Base-by-base conservation (phyloP, 2,113 vertebrate species). In the Etheostoma cragini region DNA sequence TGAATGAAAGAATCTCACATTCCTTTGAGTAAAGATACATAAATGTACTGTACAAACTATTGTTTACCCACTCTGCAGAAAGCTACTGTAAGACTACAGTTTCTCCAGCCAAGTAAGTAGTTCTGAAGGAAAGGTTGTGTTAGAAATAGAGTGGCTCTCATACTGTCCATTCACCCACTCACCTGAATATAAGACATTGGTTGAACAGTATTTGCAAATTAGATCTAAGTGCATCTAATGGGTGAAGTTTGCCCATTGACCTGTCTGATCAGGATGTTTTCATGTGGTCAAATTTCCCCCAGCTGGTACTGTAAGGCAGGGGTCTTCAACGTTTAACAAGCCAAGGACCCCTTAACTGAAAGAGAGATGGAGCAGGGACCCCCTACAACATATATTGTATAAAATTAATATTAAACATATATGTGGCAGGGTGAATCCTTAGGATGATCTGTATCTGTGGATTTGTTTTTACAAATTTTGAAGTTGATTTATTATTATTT, bases 201-300 rank as follows among this genome's bases (percentile, higher is more conserved):
- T 42, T 17, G 14, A 49, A 78, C 50, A 66, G 62, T 19, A 56
- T 26, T 50, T 82, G 63, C 42, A 80, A 72, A 82, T 78, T 12
- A 76, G 67, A 80, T 77, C 82, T 68, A 83, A 72, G 75, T 75
- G 80, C 78, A 86, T 75, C 73, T 76, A 4, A 77, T 6, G 14
- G 75, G 76, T 77, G 61, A 46, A 30, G 71, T 76, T 82, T 62
- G 68, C 42, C 66, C 58, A 53, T 21, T 64, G 35, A 62, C 30
- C 66, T 79, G 21, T 67, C 49, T 54, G 14, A 64, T 76, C 71
- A 38, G 10, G 38, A 42, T 42, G 33, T 62, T 47, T 64, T 13
- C 5, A 65, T 66, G 78, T 49, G 69, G 53, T 11, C 33, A 76
- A 82, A 84, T 83, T 78, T 68, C 63, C 74, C 67, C 84, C 74